Evolutionary conservation across 1,140 invertebrate genomes (phyloP), one percentile per base, ranked within the genome.

Genomic region (Lepidurus apus): DNA sequence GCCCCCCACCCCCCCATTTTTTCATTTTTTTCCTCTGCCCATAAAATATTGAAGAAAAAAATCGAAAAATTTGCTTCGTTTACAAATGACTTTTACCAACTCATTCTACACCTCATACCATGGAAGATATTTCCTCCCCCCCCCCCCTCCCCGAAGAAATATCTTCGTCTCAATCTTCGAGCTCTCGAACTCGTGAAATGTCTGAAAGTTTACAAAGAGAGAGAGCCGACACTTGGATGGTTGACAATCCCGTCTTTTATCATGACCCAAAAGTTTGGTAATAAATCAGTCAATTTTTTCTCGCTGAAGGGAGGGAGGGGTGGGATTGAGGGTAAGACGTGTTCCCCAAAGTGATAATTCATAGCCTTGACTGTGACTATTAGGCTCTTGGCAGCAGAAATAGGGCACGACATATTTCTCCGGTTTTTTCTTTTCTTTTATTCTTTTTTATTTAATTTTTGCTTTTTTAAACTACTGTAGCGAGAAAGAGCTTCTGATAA

Each of bases 231-330:
- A 17, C 21, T 65, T 65, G 53, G 53, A 65, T 65, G 53, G 53
- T 65, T 65, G 53, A 65, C 53, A 65, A 65, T 65, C 53, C 53
- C 53, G 53, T 65, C 53, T 65, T 65, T 65, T 65, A 65, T 65
- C 53, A 65, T n/a, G 53, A 65, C 53, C 53, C 53, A n/a, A 65
- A 34, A 65, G 53, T 65, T 65, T 65, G 53, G 53, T 9, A n/a
- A 65, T 65, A 65, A 65, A 65, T 65, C 53, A 65, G 53, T 21
- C 8, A 65, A 13, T 65, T 65, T 65, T 65, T 65, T 47, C 21
- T 65, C 53, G 21, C 21, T 65, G 17, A 7, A 7, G 13, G 53
- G 53, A 17, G 17, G 53, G 53, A 65, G 13, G 13, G 34, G 34
- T 34, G 34, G 2, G 34, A n/a, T n/a, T n/a, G 34, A 0, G 34